Percentiles rank a stretch among this genome's conserved stretches.
Conservation (phyloP, 1,140 invertebrate genomes). For the Rhopalosiphum padi region DNA sequence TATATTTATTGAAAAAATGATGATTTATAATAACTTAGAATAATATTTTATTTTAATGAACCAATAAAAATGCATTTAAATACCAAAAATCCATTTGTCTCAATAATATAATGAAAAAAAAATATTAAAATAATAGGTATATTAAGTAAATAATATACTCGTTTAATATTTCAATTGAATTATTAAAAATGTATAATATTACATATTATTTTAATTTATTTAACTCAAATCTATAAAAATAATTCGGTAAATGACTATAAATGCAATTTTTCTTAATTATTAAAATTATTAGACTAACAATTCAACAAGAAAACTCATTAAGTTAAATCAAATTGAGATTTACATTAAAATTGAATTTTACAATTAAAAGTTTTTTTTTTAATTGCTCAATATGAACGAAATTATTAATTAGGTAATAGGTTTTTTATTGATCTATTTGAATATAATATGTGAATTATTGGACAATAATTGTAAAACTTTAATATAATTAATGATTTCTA, state of each 20-base stretch:
- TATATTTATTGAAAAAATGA: not conserved
- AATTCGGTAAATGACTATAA: not conserved
- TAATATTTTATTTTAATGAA: not conserved
- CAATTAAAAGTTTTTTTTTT: too few species aligned
- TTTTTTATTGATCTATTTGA: too few species aligned
- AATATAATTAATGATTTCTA: too few species aligned
- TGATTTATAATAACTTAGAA: not conserved
- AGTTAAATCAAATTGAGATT: not conserved
- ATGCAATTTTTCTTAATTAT: not conserved
- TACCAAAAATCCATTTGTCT: not conserved
- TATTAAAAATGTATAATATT: not conserved
- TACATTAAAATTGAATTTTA: too few species aligned
- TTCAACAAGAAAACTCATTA: not conserved
- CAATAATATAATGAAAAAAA: not conserved
- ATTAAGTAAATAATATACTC: too few species aligned
- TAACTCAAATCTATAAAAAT: not conserved
- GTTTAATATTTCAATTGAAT: not conserved
- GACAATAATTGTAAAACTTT: too few species aligned
- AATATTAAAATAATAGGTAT: not conserved
- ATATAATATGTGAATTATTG: too few species aligned
- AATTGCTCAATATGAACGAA: too few species aligned
- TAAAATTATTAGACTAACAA: not conserved
- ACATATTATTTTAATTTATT: not conserved
- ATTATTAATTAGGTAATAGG: too few species aligned
- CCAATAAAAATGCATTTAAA: not conserved